A percentile compares a stretch with the other conserved stretches of the same genome.
Evolutionary conservation across 1,140 invertebrate genomes (phyloP).

Genomic region (Drosophila asahinai): DNA sequence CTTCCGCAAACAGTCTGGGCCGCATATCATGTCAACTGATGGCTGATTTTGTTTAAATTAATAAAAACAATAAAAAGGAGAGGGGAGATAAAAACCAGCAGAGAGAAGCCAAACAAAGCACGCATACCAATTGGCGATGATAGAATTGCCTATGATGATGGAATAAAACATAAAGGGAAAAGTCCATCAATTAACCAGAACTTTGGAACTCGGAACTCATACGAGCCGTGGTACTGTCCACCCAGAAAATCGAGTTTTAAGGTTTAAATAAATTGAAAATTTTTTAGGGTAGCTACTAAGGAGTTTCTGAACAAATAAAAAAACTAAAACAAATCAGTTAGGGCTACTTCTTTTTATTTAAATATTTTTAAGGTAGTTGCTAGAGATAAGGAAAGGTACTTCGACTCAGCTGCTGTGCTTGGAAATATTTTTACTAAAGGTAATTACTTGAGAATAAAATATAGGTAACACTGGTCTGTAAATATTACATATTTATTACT

Average conservation of each 20-base stretch:
- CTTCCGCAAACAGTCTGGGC: slow-evolving; percentile 20
- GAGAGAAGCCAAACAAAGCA: slow-evolving; percentile 32
- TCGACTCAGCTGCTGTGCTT: neutral
- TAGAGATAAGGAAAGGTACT: neutral
- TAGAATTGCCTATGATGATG: slow-evolving; percentile 10
- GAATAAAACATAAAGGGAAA: slow-evolving; percentile 17
- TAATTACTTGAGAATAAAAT: neutral
- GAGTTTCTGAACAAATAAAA: neutral
- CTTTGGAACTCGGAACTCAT: slow-evolving; percentile 9
- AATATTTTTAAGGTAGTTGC: neutral
- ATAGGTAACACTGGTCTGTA: too few relatives aligned
- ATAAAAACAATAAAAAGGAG: slow-evolving; percentile 40
- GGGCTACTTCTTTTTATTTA: neutral
- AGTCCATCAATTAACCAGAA: slow-evolving; percentile 29
- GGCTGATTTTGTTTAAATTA: slow-evolving; percentile 46
- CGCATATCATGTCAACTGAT: slow-evolving; percentile 40
- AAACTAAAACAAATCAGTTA: neutral
- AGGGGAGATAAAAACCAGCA: slow-evolving; percentile 24
- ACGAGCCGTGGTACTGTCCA: slow-evolving; percentile 6
- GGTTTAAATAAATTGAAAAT: too few relatives aligned
- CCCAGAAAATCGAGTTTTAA: slow-evolving; percentile 5
- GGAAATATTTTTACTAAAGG: neutral
- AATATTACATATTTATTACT: too few relatives aligned
- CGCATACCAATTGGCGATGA: slow-evolving; percentile 58
- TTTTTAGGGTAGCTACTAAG: too few relatives aligned